These are phyloP conservation scores for Sciaenops ocellatus DNA, from an alignment of 2,797 vertebrate species.

Conservation along the genomic window DNA sequence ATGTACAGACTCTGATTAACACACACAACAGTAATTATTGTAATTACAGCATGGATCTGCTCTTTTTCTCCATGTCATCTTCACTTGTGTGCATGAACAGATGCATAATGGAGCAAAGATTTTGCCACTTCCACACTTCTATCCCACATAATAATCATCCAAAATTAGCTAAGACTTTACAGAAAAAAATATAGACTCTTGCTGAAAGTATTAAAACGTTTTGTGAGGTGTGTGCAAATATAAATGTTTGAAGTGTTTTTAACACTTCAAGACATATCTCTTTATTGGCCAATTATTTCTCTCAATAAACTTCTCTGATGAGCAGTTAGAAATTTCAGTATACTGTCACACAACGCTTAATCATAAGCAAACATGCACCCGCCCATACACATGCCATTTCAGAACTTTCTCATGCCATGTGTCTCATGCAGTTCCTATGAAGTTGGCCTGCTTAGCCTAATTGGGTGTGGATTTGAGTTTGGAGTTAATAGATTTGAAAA, in stretches of 20 bases:
- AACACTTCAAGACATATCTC: neutral
- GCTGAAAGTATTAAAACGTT: neutral
- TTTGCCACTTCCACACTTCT: neutral
- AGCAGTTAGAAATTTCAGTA: conserved; percentile 27
- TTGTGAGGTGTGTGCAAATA: neutral
- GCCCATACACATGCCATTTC: conserved; percentile 12
- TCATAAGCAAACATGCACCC: conserved; percentile 49
- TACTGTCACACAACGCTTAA: conserved; percentile 16
- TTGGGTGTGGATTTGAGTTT: conserved; percentile 82
- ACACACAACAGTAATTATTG: conserved; percentile 13
- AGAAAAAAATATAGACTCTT: neutral
- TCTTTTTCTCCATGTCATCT: neutral
- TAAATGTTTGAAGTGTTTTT: neutral
- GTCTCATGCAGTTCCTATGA: conserved; percentile 62
- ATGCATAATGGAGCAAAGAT: neutral
- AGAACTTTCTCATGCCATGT: conserved; percentile 57
- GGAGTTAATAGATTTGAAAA: conserved; percentile 87
- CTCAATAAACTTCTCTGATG: neutral
- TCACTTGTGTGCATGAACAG: neutral
- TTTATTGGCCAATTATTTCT: conserved; percentile 26
- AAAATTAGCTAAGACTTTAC: neutral
- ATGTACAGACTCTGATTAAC: conserved; percentile 15
- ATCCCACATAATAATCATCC: neutral
- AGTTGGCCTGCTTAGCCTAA: conserved; percentile 79
- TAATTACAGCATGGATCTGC: conserved; percentile 3